Conservation (phyloP, 2,113 vertebrate species). For the Ageneiosus marmoratus region DNA sequence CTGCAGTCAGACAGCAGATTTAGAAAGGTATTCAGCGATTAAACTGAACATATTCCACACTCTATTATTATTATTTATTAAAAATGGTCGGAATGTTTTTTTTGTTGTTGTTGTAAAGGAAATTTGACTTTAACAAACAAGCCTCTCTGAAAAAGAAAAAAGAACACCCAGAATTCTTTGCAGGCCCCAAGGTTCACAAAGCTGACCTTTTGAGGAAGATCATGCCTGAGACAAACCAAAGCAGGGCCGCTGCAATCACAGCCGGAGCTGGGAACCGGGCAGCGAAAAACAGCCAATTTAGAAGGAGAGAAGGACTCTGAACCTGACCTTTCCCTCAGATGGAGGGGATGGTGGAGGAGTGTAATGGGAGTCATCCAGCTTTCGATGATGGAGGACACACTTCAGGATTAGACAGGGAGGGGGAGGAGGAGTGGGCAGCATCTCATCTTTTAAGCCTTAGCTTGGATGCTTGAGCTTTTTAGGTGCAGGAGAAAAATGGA, state of each 20-base stretch:
- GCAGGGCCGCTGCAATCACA: slow-evolving; percentile 37
- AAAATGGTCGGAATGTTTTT: not conserved
- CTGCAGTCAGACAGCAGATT: slow-evolving; percentile 54
- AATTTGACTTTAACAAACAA: slow-evolving; percentile 62
- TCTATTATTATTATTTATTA: not conserved
- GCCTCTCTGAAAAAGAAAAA: slow-evolving; percentile 65
- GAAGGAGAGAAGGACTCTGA: slow-evolving; percentile 68
- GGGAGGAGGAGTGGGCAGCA: slow-evolving; percentile 24
- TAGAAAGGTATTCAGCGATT: not conserved
- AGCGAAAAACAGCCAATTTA: slow-evolving; percentile 75
- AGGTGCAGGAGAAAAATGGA: slow-evolving; percentile 43
- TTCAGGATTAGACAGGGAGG: slow-evolving; percentile 67
- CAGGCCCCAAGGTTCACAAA: slow-evolving; percentile 34
- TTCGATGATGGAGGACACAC: slow-evolving; percentile 69
- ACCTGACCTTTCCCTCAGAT: slow-evolving; percentile 70
- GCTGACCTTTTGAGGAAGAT: slow-evolving; percentile 38
- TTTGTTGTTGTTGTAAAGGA: not conserved
- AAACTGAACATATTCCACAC: not conserved
- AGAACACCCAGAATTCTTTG: slow-evolving; percentile 53
- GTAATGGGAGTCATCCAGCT: slow-evolving; percentile 62
- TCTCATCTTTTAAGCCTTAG: slow-evolving; percentile 46
- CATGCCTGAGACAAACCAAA: slow-evolving; percentile 15
- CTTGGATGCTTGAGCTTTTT: slow-evolving; percentile 40
- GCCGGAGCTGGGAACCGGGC: slow-evolving; percentile 41
- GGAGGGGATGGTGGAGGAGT: slow-evolving; percentile 61